A percentile compares a stretch with the other conserved stretches of the same genome.
Conservation (phyloP, 2,113 vertebrate species). For the Atractosteus spatula region DNA sequence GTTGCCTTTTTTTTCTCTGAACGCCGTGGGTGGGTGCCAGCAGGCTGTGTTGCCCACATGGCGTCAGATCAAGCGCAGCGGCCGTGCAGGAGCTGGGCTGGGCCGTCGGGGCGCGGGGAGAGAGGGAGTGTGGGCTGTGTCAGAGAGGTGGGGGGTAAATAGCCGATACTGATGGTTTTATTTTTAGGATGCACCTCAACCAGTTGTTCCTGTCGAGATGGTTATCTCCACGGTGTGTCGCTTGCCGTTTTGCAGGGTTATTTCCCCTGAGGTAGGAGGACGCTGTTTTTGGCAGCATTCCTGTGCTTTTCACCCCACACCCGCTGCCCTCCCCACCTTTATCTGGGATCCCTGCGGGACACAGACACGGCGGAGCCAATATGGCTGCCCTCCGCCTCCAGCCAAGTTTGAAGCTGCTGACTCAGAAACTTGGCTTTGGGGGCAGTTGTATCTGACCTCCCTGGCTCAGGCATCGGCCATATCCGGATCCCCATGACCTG, state of each 20-base stretch:
- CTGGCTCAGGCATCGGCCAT: too few species aligned
- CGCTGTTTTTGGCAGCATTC: constrained; percentile 43
- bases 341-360: constrained; percentile 34
- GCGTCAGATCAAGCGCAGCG: too few species aligned
- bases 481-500: too few species aligned
- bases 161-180: constrained; percentile 41
- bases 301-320: constrained; percentile 20
- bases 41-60: too few species aligned
- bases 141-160: constrained; percentile 35
- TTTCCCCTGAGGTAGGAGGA: constrained; percentile 29
- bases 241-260: constrained; percentile 34
- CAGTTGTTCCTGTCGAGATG: constrained; percentile 48
- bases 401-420: constrained; percentile 21
- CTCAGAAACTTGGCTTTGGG: constrained; percentile 20
- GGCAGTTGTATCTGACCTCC: neutral
- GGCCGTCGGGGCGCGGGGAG: too few species aligned
- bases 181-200: constrained; percentile 38
- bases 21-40: too few species aligned
- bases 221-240: constrained; percentile 59
- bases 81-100: too few species aligned
- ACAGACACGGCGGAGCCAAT: constrained; percentile 35
- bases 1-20: too few species aligned
- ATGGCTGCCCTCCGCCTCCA: constrained; percentile 5
- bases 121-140: constrained; percentile 32
- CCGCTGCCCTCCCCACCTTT: constrained; percentile 28